Evolutionary conservation across 92 coral and sea anemone genomes (phyloP).

Genomic region (Epizoanthus ramosus): DNA sequence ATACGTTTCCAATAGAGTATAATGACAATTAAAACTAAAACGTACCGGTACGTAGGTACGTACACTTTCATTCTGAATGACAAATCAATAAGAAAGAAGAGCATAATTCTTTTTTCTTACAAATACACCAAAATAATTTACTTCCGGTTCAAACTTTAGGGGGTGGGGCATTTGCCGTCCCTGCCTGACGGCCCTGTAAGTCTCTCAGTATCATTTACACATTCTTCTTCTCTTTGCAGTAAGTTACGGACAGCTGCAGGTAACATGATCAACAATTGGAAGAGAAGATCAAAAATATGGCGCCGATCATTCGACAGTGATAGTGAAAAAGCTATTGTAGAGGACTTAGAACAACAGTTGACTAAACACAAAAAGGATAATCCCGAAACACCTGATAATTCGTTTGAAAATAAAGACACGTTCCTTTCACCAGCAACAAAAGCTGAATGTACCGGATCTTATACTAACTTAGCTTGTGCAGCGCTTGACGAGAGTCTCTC

Average conservation of each 20-base stretch:
- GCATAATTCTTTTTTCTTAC: too few relatives aligned
- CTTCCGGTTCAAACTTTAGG: too few relatives aligned
- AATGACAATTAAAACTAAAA: too few relatives aligned
- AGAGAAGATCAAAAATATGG: constrained; percentile 81
- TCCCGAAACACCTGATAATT: background rate
- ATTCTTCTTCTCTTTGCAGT: constrained; percentile 26
- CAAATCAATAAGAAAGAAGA: too few relatives aligned
- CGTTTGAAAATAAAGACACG: background rate
- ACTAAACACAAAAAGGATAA: constrained; percentile 28
- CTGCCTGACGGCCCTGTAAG: too few relatives aligned
- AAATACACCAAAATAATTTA: too few relatives aligned
- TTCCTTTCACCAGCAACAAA: background rate
- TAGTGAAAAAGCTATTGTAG: constrained; percentile 9
- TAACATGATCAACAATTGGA: constrained; percentile 71
- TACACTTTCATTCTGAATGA: too few relatives aligned
- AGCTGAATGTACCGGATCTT: too few relatives aligned
- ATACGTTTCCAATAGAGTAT: too few relatives aligned
- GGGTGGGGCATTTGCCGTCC: too few relatives aligned
- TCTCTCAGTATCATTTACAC: too few relatives aligned
- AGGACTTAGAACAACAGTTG: constrained; percentile 29
- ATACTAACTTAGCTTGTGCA: background rate
- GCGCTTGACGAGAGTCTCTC: background rate
- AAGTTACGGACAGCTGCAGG: constrained; percentile 72
- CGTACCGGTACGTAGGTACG: too few relatives aligned
- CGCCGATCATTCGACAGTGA: constrained; percentile 72